These are phyloP conservation scores for Escarpia spicata DNA, from an alignment of 2,888 invertebrate species.

Conservation along the genomic window DNA sequence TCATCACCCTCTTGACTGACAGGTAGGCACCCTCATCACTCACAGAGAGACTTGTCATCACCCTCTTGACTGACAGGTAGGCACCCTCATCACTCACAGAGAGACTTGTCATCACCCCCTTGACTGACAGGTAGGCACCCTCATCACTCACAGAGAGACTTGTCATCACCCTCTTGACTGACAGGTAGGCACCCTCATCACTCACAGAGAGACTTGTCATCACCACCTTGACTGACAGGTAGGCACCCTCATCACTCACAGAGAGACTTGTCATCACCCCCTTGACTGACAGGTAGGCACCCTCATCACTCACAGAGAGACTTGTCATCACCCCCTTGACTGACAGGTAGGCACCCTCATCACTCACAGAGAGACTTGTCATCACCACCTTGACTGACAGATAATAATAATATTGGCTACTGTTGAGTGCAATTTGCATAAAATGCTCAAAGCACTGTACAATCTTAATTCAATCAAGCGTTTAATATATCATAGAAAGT, in stretches of 20 bases:
- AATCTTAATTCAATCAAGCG: no score
- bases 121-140: neutral
- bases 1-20: neutral
- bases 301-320: neutral
- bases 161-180: neutral
- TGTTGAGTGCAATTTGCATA: no score
- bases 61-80: neutral
- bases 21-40: neutral
- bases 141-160: neutral
- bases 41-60: neutral
- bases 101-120: neutral
- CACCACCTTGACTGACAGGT: neutral
- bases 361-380: neutral
- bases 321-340: neutral
- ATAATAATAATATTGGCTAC: neutral
- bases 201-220: neutral
- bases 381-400: neutral
- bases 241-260: neutral
- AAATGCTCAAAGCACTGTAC: no score
- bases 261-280: neutral
- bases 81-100: neutral
- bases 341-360: neutral
- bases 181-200: neutral
- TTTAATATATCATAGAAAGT: no score
- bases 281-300: neutral